Base-by-base conservation (phyloP, 1,140 invertebrate species). In the Coptotermes formosanus region DNA sequence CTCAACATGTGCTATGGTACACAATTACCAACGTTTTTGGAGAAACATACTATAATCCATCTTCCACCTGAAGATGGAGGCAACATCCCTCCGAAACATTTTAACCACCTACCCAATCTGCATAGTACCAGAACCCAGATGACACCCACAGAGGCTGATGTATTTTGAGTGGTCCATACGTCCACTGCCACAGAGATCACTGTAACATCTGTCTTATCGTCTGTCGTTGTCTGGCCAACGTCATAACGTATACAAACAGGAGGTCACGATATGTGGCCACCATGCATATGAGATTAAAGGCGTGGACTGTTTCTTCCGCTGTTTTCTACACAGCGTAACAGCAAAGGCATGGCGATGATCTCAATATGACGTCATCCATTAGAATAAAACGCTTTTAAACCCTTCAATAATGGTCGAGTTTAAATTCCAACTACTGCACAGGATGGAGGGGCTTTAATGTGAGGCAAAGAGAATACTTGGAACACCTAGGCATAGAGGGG, bases 351-450 rank as follows among this genome's bases (percentile, higher is more conserved):
- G 64, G n/a, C 14, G 64, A 75, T 75, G 64, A 75, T 30, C 64
- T 75, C 64, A 75, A n/a, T 75, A 16, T 75, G 64, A n/a, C 64
- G 64, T 75, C 64, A 75, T 75, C 64, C 30, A n/a, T 75, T 75
- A 75, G 4, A 21, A 19, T 16, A 21, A 55, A 55, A 55, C 21
- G 14, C 12, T 8, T 64, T n/a, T 16, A 12, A 30, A 75, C 25
- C 64, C 8, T 75, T 30, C n/a, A n/a, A n/a, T 30, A 7, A 7
- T 6, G n/a, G 8, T 75, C 64, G 64, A 75, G 64, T 30, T 75
- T 75, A 75, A 14, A 19, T 59, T 38, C 38, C 38, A 38, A 2
- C 38, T 38, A 4, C 4, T 38, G 2, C 38, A 2, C 38, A 38
- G 38, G 38, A 38, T 4, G 4, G 38, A 38, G 38, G 38, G 38